Conservation (phyloP, 2,797 vertebrate genomes). For the Schizopygopsis pylzovi region DNA sequence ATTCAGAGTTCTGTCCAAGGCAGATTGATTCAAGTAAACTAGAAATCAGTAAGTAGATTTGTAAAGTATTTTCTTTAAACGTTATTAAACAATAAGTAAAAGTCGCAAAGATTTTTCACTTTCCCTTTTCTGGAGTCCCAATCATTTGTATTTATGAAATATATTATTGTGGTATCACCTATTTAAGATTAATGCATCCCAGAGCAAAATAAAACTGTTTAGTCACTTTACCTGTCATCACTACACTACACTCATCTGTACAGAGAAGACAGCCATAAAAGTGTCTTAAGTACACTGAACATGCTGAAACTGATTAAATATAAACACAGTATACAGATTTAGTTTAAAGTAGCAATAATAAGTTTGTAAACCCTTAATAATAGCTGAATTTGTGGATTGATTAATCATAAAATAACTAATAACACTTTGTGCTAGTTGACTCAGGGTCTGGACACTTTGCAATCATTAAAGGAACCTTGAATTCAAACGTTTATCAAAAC, state of each 20-base stretch:
- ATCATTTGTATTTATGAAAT: not conserved
- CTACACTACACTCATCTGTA: no score
- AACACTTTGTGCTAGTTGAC: not conserved
- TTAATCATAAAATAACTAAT: not conserved
- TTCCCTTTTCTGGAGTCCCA: no score
- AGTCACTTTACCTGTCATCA: not conserved
- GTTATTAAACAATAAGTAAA: no score
- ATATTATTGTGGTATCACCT: not conserved
- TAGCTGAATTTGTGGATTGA: not conserved
- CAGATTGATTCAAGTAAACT: not conserved
- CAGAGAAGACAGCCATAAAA: no score
- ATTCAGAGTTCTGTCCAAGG: not conserved
- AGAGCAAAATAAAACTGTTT: not conserved
- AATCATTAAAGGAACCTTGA: not conserved
- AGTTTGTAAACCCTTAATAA: not conserved
- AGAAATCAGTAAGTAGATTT: not conserved
- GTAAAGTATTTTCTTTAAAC: not conserved
- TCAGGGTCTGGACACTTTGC: conserved; percentile 1
- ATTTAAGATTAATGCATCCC: not conserved
- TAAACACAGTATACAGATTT: not conserved
- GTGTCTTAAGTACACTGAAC: no score
- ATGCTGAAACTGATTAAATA: no score
- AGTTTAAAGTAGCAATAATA: not conserved
- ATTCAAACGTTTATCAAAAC: not conserved
- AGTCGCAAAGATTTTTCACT: no score